Evolutionary conservation across 2,797 vertebrate genomes (phyloP).

Genomic region (Gymnothorax javanicus): DNA sequence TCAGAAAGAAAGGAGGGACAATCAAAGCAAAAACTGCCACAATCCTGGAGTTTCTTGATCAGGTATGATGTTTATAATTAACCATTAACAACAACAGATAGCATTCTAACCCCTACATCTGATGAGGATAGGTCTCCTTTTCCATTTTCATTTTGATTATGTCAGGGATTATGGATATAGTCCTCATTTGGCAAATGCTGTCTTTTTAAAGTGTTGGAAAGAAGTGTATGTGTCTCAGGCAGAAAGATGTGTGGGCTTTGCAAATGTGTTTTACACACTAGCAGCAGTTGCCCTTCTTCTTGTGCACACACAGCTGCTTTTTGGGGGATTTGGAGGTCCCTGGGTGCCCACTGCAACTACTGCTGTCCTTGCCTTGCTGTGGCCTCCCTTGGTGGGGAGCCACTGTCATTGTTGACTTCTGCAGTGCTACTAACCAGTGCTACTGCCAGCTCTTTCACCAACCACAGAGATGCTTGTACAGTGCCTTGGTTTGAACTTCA

Average conservation of each 20-base stretch:
- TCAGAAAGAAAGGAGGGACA: not conserved
- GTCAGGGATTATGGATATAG: too few species aligned
- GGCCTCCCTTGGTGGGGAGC: too few species aligned
- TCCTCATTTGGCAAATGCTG: not conserved
- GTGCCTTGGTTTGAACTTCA: too few species aligned
- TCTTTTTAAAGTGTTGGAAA: not conserved
- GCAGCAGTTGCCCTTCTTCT: not conserved
- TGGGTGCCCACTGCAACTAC: too few species aligned
- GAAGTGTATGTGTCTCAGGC: not conserved
- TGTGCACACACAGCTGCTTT: not conserved
- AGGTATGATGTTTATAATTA: constrained; percentile 14
- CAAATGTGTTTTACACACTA: not conserved
- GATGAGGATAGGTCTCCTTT: not conserved
- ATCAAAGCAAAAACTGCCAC: constrained; percentile 10
- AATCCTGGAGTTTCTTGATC: constrained; percentile 17
- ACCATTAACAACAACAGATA: too few species aligned
- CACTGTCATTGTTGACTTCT: too few species aligned
- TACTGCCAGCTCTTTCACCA: too few species aligned
- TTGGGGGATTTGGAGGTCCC: not conserved
- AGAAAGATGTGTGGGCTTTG: not conserved
- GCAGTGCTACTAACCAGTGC: too few species aligned
- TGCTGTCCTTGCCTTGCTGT: too few species aligned
- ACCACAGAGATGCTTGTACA: too few species aligned
- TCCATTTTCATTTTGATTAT: not conserved
- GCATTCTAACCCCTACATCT: too few species aligned